Base-by-base conservation (phyloP, 2,113 vertebrate genomes). In the Addax nasomaculatus region DNA sequence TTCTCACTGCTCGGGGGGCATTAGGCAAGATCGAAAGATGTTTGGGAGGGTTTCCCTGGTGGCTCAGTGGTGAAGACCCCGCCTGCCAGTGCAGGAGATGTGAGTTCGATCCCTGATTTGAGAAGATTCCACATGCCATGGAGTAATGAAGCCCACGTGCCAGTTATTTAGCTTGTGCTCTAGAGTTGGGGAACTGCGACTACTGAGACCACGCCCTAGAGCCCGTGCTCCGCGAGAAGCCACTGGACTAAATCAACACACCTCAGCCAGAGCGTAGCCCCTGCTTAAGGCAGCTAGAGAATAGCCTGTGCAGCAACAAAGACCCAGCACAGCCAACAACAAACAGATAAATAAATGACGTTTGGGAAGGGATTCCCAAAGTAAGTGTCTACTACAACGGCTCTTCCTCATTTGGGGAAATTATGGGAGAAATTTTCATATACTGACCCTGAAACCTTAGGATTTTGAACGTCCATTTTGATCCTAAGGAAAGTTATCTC, bases 11-110 rank as follows among this genome's bases (percentile, higher is more conserved):
- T 57, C 13, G 17, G 78, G 33, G 17, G 11, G 51, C 47, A 12
- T 79, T 19, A 17, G 49, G 62, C 25, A 33, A 97, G 30, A 94
- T 88, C 70, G 70, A 92, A 96, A 33, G 60, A 86, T 21, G 80
- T 85, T 79, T 8, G 55, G 45, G 79, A 89, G 67, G 67, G 67
- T 39, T 76, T 76, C 39, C 39, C 39, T 43, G 39, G 39, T 27
- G 23, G 39, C 12, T 43, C 70, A 43, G 70, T 3, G 70, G 39
- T 76, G 39, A 76, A 43, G 39, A 27, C 21, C 43, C 70, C 0
- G 39, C 39, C 70, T 0, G 3, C 39, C 70, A 43, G 39, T 4
- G 39, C 70, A 27, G 39, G 23, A 43, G 70, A 43, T 43, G 36
- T 27, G 39, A 15, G 12, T 76, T 76, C 6, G 36, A 76, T 76